A percentile compares a stretch with the other conserved stretches of the same genome.
Evolutionary conservation across 2,888 invertebrate species (phyloP).

Genomic region (Tortricodes alternella): DNA sequence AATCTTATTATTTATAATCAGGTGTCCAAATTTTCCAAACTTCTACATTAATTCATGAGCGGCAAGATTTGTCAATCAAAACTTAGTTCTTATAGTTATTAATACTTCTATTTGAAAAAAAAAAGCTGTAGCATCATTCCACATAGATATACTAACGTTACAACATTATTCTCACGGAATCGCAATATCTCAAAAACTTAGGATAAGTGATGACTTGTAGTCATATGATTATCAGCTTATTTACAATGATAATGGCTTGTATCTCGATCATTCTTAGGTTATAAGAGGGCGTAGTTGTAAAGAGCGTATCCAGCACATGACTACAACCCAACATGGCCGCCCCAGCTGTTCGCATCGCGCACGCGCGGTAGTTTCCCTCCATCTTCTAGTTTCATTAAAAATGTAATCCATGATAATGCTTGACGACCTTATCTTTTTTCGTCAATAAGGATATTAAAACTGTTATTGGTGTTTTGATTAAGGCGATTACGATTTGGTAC

Average conservation of each 20-base stretch:
- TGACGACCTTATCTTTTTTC: constrained; percentile 19
- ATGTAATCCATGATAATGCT: constrained; percentile 20
- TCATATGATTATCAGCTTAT: too few relatives aligned
- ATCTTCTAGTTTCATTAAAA: constrained; percentile 51
- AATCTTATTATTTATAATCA: background rate
- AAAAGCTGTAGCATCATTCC: too few relatives aligned
- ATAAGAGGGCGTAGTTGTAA: constrained; percentile 24
- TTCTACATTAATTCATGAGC: too few relatives aligned
- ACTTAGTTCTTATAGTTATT: too few relatives aligned
- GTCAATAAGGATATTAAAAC: background rate
- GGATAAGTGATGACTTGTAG: too few relatives aligned
- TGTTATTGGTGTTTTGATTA: background rate
- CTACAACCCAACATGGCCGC: constrained; percentile 65
- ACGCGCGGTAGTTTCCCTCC: constrained; percentile 74
- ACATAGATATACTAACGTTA: too few relatives aligned
- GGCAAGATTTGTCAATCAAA: too few relatives aligned
- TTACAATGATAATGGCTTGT: too few relatives aligned
- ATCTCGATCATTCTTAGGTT: constrained; percentile 5
- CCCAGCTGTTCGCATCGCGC: constrained; percentile 71
- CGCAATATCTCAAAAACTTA: too few relatives aligned
- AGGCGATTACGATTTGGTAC: too few relatives aligned
- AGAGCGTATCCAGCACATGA: constrained; percentile 40
- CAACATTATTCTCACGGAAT: too few relatives aligned
- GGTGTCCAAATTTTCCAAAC: background rate
- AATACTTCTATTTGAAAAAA: too few relatives aligned